phyloP scores from a whole-genome alignment of 2,888 invertebrate genomes.

The Hemistola chrysoprasaria region DNA sequence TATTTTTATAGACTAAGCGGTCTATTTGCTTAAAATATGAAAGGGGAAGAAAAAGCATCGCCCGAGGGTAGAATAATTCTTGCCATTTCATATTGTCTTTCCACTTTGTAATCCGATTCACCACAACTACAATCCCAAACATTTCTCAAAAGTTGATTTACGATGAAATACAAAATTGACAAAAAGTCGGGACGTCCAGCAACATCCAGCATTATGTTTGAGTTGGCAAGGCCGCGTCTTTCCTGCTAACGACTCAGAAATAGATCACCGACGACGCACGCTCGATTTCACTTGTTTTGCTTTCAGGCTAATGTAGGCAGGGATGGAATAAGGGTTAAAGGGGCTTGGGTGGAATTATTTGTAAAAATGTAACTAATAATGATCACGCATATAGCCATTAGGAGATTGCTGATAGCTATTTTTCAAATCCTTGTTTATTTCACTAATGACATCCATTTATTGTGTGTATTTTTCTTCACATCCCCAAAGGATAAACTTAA shows the following conservation, averaged over 20 bases:
- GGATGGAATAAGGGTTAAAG: background rate
- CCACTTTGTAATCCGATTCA: background rate
- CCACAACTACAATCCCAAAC: background rate
- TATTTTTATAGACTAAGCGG: too few relatives aligned
- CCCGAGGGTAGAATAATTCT: too few relatives aligned
- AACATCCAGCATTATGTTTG: slow-evolving; percentile 44
- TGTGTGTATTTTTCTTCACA: too few relatives aligned
- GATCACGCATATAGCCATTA: too few relatives aligned
- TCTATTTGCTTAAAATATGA: too few relatives aligned
- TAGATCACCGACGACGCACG: slow-evolving; percentile 42
- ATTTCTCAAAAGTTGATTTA: slow-evolving; percentile 4
- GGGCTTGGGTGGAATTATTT: background rate
- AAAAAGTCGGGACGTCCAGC: slow-evolving; percentile 37
- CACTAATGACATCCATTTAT: too few relatives aligned
- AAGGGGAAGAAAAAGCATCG: too few relatives aligned
- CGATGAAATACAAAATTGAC: slow-evolving; percentile 8
- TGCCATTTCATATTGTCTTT: too few relatives aligned
- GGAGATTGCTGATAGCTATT: too few relatives aligned
- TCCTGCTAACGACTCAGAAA: slow-evolving; percentile 46
- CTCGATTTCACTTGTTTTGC: slow-evolving; percentile 36
- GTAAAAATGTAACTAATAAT: too few relatives aligned
- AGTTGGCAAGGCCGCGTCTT: slow-evolving; percentile 52
- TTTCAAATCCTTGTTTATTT: too few relatives aligned
- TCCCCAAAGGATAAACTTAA: too few relatives aligned
- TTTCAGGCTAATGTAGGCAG: slow-evolving; percentile 28